Evolutionary conservation across 2,888 invertebrate species (phyloP).

Genomic region (Copidosoma aretas): DNA sequence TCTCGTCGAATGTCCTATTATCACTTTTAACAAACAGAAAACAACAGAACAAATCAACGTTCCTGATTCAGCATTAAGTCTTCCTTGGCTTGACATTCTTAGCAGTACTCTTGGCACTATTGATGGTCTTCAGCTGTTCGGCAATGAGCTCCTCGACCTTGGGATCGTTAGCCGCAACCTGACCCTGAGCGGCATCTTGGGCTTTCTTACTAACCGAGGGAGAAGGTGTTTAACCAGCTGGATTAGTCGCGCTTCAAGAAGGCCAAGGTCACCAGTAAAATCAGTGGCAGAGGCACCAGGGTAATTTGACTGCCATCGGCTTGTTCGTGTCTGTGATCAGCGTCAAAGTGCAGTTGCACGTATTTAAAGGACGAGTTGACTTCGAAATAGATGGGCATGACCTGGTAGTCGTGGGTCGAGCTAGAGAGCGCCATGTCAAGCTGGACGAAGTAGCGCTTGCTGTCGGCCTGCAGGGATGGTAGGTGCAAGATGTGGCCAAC

Average conservation of each 20-base stretch:
- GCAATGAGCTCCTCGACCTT: conserved; percentile 60
- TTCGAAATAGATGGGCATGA: conserved; percentile 74
- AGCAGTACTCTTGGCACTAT: conserved; percentile 56
- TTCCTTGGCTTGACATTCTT: conserved; percentile 58
- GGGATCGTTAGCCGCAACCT: conserved; percentile 55
- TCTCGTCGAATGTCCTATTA: too few relatives aligned
- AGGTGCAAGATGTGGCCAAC: conserved; percentile 70
- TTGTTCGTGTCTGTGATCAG: conserved; percentile 73
- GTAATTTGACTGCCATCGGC: conserved; percentile 80
- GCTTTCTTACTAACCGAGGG: conserved; percentile 21
- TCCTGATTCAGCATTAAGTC: conserved; percentile 39
- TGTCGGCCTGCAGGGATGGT: conserved; percentile 82
- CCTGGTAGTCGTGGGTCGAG: conserved; percentile 71
- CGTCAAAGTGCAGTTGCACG: conserved; percentile 65
- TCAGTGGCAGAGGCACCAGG: conserved; percentile 71
- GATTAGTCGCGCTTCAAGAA: conserved; percentile 71
- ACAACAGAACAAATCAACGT: background rate
- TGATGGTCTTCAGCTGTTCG: conserved; percentile 62
- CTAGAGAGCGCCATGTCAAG: conserved; percentile 79
- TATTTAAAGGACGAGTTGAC: conserved; percentile 82
- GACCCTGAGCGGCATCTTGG: conserved; percentile 47
- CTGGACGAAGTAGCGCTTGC: conserved; percentile 76
- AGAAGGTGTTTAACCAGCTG: conserved; percentile 61
- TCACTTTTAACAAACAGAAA: background rate
- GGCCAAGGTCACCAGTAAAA: conserved; percentile 68